Percentiles rank a stretch among this genome's conserved stretches.
phyloP scores from a whole-genome alignment of 2,888 invertebrate genomes.

The Hypolimnas misippus region DNA sequence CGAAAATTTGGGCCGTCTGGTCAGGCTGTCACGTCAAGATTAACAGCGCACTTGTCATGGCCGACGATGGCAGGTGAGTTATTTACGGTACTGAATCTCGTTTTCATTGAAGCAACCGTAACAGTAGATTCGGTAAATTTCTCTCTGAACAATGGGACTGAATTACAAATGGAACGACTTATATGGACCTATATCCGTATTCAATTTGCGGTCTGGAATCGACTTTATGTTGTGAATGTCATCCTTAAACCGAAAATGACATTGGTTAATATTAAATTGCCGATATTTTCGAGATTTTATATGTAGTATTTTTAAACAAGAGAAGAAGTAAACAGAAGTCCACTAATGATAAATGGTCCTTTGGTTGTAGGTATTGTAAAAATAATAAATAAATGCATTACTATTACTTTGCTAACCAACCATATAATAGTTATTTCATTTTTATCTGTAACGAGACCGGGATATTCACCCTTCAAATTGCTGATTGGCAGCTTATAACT shows the following conservation, averaged over 20 bases:
- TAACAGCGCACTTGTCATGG: slow-evolving; percentile 40
- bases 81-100: slow-evolving; percentile 35
- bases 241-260: neutral
- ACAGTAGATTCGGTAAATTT: slow-evolving; percentile 36
- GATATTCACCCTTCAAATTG: too few species aligned
- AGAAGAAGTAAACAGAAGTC: too few species aligned
- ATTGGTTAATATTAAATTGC: neutral
- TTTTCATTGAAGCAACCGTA: slow-evolving; percentile 33
- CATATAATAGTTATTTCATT: too few species aligned
- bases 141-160: slow-evolving; percentile 36
- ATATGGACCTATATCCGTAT: slow-evolving; percentile 32
- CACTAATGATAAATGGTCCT: too few species aligned
- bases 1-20: slow-evolving; percentile 42
- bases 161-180: slow-evolving; percentile 31
- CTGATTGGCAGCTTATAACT: too few species aligned
- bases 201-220: slow-evolving; percentile 23
- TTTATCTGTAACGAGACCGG: too few species aligned
- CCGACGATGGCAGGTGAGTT: slow-evolving; percentile 39
- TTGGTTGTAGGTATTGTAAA: too few species aligned
- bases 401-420: too few species aligned
- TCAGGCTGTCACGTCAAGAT: slow-evolving; percentile 42
- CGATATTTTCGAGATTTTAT: neutral
- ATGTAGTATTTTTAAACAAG: neutral
- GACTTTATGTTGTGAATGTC: slow-evolving; percentile 14
- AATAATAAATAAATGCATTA: too few species aligned